A percentile compares a stretch with the other conserved stretches of the same genome.
These are phyloP conservation scores for Orchesella cincta DNA, from an alignment of 1,140 invertebrate genomes.

Conservation along the genomic window DNA sequence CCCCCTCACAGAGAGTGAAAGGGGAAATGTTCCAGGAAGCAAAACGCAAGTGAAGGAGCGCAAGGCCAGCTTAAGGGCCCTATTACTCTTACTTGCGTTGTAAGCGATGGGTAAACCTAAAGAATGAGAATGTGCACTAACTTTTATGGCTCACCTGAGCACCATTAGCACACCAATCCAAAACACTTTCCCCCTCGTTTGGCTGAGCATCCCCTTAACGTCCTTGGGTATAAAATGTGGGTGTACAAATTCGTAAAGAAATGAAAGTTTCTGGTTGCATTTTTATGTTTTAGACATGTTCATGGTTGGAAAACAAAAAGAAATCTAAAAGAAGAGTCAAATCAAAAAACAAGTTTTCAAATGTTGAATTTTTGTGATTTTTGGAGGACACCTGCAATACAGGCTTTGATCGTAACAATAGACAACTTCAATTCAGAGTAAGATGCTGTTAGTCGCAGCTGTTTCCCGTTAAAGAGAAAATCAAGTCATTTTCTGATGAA, in stretches of 20 bases:
- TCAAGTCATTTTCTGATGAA: constrained; percentile 6
- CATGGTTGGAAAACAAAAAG: background rate
- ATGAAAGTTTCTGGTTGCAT: background rate
- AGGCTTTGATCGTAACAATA: background rate
- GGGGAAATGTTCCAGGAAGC: background rate
- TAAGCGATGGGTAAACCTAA: background rate
- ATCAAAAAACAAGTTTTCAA: too few relatives aligned
- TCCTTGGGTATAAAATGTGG: background rate
- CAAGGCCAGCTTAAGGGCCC: background rate
- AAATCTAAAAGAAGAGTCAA: too few relatives aligned
- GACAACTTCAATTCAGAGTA: background rate
- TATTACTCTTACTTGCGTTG: background rate
- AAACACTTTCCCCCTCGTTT: background rate
- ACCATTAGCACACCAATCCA: background rate
- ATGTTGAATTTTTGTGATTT: background rate
- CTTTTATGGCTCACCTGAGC: background rate
- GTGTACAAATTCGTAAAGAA: background rate
- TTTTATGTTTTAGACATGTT: background rate
- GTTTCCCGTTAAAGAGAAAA: background rate
- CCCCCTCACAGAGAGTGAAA: too few relatives aligned
- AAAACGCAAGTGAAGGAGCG: background rate
- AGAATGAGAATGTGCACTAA: background rate
- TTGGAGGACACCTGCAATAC: background rate
- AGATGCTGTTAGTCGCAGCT: background rate
- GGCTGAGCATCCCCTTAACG: background rate